Percentiles rank a stretch among this genome's conserved stretches.
Conservation (phyloP, 2,797 vertebrate species). For the Choloepus didactylus region DNA sequence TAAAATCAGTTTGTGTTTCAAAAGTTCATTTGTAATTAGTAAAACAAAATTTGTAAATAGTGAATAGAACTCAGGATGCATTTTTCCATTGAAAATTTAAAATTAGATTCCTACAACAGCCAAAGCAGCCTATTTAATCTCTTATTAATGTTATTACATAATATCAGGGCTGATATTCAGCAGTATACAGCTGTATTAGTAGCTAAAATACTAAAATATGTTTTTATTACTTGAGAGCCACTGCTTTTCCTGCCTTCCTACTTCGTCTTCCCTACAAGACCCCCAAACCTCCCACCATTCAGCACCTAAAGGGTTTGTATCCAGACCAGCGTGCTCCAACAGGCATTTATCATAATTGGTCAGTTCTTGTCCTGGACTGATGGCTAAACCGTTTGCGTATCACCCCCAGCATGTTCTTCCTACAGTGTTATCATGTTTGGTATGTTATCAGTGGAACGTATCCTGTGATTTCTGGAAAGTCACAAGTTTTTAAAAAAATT, state of each 20-base stretch:
- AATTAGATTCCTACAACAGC: neutral
- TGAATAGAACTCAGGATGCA: neutral
- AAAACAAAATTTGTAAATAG: neutral
- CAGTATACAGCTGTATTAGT: neutral
- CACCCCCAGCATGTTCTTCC: neutral
- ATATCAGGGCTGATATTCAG: neutral
- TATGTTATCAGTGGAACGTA: neutral
- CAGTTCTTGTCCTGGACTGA: neutral
- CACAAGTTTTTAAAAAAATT: neutral
- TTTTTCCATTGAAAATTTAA: neutral
- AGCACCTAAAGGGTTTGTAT: neutral
- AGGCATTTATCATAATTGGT: neutral
- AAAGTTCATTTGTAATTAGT: neutral
- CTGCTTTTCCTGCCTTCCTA: neutral
- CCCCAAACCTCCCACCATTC: neutral
- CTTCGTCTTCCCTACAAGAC: neutral
- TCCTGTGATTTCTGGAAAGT: conserved; percentile 25
- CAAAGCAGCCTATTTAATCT: neutral
- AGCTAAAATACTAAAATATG: neutral
- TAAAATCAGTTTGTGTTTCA: conserved; percentile 32
- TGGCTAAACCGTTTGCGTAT: neutral
- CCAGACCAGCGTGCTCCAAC: neutral
- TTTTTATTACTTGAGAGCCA: neutral
- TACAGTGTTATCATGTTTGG: neutral
- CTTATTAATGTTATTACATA: neutral